phyloP scores from a whole-genome alignment of 2,797 vertebrate genomes.

The Typhlichthys subterraneus region DNA sequence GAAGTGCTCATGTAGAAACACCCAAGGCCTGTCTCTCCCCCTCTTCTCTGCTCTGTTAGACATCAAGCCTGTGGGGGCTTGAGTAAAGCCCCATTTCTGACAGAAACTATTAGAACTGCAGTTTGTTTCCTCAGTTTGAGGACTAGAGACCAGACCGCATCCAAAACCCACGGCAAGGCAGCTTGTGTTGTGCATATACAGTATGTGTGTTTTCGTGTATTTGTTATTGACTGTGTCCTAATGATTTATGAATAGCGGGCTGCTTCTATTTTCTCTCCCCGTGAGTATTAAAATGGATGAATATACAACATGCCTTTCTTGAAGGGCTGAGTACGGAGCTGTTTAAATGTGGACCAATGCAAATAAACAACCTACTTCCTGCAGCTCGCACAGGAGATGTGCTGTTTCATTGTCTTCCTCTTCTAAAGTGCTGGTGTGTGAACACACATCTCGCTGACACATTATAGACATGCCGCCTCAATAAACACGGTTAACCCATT shows the following conservation, averaged over 20 bases:
- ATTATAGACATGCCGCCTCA: slow-evolving; percentile 31
- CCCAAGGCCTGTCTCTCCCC: slow-evolving; percentile 53
- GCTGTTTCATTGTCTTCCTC: slow-evolving; percentile 40
- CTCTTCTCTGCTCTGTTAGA: slow-evolving; percentile 64
- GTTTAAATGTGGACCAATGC: slow-evolving; percentile 70
- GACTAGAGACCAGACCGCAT: slow-evolving; percentile 37
- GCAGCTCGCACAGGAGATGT: slow-evolving; percentile 51
- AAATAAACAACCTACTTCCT: slow-evolving; percentile 75
- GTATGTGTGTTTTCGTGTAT: slow-evolving; percentile 40
- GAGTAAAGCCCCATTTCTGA: slow-evolving; percentile 42
- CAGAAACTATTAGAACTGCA: slow-evolving; percentile 43
- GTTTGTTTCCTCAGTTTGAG: slow-evolving; percentile 45
- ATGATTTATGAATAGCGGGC: slow-evolving; percentile 71
- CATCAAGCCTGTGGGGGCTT: slow-evolving; percentile 56
- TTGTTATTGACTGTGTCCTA: slow-evolving; percentile 67
- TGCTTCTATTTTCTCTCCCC: slow-evolving; percentile 67
- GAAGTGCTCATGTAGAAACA: slow-evolving; percentile 68
- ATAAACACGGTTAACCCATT: slow-evolving; percentile 48
- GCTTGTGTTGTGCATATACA: slow-evolving; percentile 40
- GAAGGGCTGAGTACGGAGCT: slow-evolving; percentile 62
- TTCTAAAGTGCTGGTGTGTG: slow-evolving; percentile 38
- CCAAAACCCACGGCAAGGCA: slow-evolving; percentile 42
- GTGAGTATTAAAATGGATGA: slow-evolving; percentile 67
- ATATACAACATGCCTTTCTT: slow-evolving; percentile 69
- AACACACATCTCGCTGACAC: slow-evolving; percentile 32